phyloP scores from a whole-genome alignment of 2,888 invertebrate genomes.

The Paralinhomoeus sp. region DNA sequence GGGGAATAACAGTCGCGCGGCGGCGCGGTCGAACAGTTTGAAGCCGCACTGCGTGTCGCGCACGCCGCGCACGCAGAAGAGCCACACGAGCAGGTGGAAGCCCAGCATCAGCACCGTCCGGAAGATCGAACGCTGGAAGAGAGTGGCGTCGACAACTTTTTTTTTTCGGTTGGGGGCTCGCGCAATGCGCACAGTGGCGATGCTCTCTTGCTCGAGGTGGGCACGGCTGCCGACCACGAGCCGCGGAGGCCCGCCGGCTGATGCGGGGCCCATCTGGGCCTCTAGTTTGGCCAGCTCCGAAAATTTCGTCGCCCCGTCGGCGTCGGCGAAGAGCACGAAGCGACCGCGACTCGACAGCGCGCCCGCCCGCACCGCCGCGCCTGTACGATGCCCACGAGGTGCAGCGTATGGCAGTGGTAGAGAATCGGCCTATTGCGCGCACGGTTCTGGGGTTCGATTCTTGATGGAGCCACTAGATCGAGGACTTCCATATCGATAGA shows the following conservation, averaged over 20 bases:
- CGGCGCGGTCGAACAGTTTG: constrained; percentile 58
- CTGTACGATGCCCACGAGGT: no score
- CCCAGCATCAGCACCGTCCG: constrained; percentile 83
- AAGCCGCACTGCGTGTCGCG: constrained; percentile 96
- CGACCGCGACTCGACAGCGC: constrained; percentile 65
- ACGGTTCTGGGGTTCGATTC: no score
- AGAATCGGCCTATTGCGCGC: no score
- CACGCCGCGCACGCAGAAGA: constrained; percentile 67
- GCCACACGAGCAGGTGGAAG: constrained; percentile 80
- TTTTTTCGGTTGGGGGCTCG: no score
- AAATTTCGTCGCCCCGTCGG: constrained; percentile 93
- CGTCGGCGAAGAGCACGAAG: constrained; percentile 78
- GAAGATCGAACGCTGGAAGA: constrained; percentile 23
- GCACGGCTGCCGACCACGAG: constrained; percentile 77
- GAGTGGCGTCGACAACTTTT: no score
- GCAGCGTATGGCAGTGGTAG: no score
- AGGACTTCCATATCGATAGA: no score
- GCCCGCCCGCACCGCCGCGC: constrained; percentile 75
- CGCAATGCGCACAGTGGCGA: no score
- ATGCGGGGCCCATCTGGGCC: no score
- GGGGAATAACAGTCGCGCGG: constrained; percentile 43
- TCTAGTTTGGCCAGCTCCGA: constrained; percentile 41
- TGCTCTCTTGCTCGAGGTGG: constrained; percentile 73
- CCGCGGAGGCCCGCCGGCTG: no score
- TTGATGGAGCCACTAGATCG: no score